Conservation (phyloP, 2,888 invertebrate species). For the Vandiemenella viatica region DNA sequence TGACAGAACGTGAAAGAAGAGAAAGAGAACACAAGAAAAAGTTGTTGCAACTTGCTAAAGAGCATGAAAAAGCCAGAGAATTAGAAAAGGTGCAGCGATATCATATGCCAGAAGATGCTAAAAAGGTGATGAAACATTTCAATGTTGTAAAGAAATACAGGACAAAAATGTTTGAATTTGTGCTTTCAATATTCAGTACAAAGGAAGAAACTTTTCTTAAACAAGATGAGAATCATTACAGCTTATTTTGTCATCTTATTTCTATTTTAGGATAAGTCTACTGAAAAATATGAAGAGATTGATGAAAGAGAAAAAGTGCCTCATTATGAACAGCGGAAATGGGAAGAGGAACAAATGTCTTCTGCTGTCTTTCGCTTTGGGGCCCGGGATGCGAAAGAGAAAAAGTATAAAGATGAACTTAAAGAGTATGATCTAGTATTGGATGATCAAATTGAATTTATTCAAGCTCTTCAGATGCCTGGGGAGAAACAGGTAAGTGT, state of each 20-base stretch:
- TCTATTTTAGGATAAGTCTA: slow-evolving; percentile 30
- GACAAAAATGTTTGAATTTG: no score
- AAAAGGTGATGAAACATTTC: slow-evolving; percentile 19
- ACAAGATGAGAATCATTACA: no score
- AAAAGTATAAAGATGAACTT: slow-evolving; percentile 18
- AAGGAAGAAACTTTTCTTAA: no score
- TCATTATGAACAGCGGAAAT: slow-evolving; percentile 56
- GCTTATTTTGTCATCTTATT: no score
- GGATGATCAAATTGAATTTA: slow-evolving; percentile 96
- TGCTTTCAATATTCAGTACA: no score
- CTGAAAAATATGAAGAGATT: slow-evolving; percentile 57
- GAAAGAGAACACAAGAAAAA: slow-evolving; percentile 84
- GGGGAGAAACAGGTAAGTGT: slow-evolving; percentile 37
- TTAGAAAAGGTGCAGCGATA: slow-evolving; percentile 86
- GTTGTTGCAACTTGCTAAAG: slow-evolving; percentile 76
- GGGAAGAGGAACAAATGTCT: slow-evolving; percentile 95
- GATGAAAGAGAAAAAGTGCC: slow-evolving; percentile 62
- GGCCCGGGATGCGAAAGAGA: slow-evolving; percentile 59
- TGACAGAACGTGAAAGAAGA: slow-evolving; percentile 71
- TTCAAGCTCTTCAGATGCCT: slow-evolving; percentile 72
- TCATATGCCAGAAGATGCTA: slow-evolving; percentile 72
- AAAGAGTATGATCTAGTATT: slow-evolving; percentile 79
- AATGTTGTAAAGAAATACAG: no score
- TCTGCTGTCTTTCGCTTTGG: slow-evolving; percentile 88
- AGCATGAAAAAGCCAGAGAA: slow-evolving; percentile 89